Percentiles rank a stretch among this genome's conserved stretches.
Conservation (phyloP, 2,888 invertebrate genomes). For the Cerceris ruficornis region DNA sequence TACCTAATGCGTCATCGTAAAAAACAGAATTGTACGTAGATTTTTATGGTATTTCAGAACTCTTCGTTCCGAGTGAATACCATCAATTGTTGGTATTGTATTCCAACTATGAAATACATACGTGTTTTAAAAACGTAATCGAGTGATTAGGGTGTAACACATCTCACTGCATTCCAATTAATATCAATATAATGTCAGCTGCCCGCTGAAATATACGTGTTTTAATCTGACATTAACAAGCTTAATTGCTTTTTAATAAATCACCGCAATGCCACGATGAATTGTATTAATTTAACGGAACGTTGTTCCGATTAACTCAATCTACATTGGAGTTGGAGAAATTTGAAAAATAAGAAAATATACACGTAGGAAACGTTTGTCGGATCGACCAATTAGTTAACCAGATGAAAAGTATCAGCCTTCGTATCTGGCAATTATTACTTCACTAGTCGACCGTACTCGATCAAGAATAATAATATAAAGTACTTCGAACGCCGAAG, state of each 20-base stretch:
- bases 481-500: slow-evolving; percentile 25
- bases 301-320: slow-evolving; percentile 13
- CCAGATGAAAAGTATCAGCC: slow-evolving; percentile 19
- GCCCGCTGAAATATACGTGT: too few species aligned
- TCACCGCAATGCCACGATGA: slow-evolving; percentile 10
- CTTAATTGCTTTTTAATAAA: too few species aligned
- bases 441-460: slow-evolving; percentile 8
- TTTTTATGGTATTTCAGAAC: too few species aligned
- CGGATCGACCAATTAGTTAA: background rate
- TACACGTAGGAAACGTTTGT: slow-evolving; percentile 16
- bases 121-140: too few species aligned
- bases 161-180: too few species aligned
- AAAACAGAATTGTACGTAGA: slow-evolving; percentile 20
- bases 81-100: too few species aligned
- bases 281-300: slow-evolving; percentile 9
- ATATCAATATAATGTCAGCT: too few species aligned
- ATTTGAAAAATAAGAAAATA: slow-evolving; percentile 23
- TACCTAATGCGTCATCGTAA: slow-evolving; percentile 11
- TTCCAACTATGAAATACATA: too few species aligned
- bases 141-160: too few species aligned
- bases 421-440: slow-evolving; percentile 16
- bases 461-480: slow-evolving; percentile 25
- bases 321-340: slow-evolving; percentile 2
- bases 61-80: too few species aligned
- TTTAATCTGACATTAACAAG: too few species aligned